A percentile compares a stretch with the other conserved stretches of the same genome.
These are phyloP conservation scores for Loriculus beryllinus DNA, from an alignment of 2,797 vertebrate species.

Conservation along the genomic window DNA sequence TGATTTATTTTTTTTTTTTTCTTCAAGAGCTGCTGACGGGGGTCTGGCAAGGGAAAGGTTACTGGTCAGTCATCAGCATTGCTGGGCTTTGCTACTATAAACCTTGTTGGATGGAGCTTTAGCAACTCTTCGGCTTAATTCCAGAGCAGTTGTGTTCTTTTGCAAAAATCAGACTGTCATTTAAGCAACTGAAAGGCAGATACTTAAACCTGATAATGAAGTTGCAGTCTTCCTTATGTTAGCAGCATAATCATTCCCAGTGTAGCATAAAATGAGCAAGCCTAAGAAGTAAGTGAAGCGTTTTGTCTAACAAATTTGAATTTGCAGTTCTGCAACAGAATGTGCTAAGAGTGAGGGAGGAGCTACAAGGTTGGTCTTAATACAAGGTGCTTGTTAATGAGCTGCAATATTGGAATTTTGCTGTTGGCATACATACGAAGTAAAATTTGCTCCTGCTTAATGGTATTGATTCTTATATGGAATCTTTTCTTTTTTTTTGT, in stretches of 20 bases:
- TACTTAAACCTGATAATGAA: constrained; percentile 48
- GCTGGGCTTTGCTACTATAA: rapidly evolving
- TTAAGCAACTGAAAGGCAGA: constrained; percentile 27
- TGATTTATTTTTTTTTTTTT: background rate
- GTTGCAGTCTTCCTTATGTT: constrained; percentile 24
- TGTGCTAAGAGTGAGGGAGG: background rate
- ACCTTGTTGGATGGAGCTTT: background rate
- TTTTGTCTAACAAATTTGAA: constrained; percentile 46
- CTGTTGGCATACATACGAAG: background rate
- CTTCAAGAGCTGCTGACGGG: background rate
- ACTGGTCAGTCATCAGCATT: rapidly evolving
- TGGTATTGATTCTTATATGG: background rate
- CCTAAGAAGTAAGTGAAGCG: constrained; percentile 14
- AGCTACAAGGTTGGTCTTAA: background rate
- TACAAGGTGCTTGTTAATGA: background rate
- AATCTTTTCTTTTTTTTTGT: too few species aligned
- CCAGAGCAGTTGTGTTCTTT: background rate
- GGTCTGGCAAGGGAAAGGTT: background rate
- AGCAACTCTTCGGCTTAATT: background rate
- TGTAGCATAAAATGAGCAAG: constrained; percentile 46
- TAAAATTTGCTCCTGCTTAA: background rate
- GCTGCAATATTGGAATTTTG: background rate
- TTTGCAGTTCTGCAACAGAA: background rate
- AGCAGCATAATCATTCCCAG: constrained; percentile 37
- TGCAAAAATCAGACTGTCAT: constrained; percentile 12